phyloP scores from a whole-genome alignment of 1,140 invertebrate species.

The Diprion similis region DNA sequence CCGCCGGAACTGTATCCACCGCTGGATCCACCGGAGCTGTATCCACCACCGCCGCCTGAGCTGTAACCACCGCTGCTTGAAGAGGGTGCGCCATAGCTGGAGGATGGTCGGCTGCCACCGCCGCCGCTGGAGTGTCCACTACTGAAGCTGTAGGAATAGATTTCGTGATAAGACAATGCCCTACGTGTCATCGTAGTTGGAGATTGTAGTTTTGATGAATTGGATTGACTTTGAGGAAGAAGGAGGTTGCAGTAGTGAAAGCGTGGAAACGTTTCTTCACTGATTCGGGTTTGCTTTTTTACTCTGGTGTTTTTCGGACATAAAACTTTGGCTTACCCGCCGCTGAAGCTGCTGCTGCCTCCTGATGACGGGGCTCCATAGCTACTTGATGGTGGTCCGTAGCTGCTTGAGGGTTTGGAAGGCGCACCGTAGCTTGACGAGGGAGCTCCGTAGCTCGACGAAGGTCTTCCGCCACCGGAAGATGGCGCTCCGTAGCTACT shows the following conservation, averaged over 20 bases:
- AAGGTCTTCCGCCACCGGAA: conserved; percentile 35
- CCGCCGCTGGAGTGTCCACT: conserved; percentile 30
- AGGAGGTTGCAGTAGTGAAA: too few relatives aligned
- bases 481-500: conserved; percentile 56
- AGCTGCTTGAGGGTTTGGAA: conserved; percentile 29
- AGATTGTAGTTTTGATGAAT: too few relatives aligned
- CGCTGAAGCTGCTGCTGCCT: conserved; percentile 50
- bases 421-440: conserved; percentile 18
- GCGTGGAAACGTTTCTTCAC: too few relatives aligned
- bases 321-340: conserved; percentile 31
- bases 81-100: conserved; percentile 35
- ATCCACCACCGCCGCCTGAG: conserved; percentile 24
- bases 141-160: background rate
- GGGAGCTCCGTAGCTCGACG: conserved; percentile 57
- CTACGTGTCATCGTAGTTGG: too few relatives aligned
- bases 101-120: conserved; percentile 25
- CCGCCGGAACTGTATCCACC: conserved; percentile 36
- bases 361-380: conserved; percentile 49
- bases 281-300: too few relatives aligned
- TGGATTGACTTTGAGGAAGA: too few relatives aligned
- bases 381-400: conserved; percentile 36
- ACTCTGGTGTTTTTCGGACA: background rate
- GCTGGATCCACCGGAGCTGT: conserved; percentile 29
- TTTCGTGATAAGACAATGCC: too few relatives aligned
- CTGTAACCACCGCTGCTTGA: conserved; percentile 30